A percentile compares a stretch with the other conserved stretches of the same genome.
Evolutionary conservation across 2,113 vertebrate species (phyloP).

Genomic region (Trematocara variabile): DNA sequence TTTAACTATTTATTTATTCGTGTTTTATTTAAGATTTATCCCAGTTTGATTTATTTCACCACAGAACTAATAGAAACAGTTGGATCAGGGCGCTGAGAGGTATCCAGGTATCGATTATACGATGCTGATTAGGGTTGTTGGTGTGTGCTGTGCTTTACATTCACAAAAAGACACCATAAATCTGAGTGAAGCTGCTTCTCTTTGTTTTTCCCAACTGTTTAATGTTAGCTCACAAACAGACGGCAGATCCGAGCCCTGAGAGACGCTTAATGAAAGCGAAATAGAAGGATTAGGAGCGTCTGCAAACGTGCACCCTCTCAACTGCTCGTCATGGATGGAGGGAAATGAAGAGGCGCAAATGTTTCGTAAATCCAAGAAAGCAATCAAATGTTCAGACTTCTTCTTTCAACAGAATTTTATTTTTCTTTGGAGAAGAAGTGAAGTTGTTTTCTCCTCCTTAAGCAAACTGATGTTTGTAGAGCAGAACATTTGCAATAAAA

Average conservation of each 20-base stretch:
- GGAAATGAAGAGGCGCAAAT: not conserved
- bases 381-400: not conserved
- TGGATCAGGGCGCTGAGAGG: not conserved
- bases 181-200: not conserved
- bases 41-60: not conserved
- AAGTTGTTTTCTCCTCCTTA: not conserved
- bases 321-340: conserved; percentile 22
- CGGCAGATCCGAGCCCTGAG: conserved; percentile 5
- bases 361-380: conserved; percentile 13
- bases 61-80: not conserved
- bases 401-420: not conserved
- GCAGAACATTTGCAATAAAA: not conserved
- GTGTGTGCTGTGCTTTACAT: not conserved
- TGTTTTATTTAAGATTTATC: not conserved
- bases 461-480: not conserved
- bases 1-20: not conserved
- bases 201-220: conserved; percentile 41
- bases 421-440: not conserved
- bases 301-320: not conserved
- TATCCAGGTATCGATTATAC: conserved; percentile 20
- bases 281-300: conserved; percentile 2
- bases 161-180: not conserved
- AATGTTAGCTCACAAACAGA: conserved; percentile 45
- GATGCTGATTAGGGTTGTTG: conserved; percentile 34
- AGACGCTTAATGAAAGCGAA: conserved; percentile 24